These are phyloP conservation scores for Agrilus planipennis DNA, from an alignment of 1,140 invertebrate genomes.

Conservation along the genomic window DNA sequence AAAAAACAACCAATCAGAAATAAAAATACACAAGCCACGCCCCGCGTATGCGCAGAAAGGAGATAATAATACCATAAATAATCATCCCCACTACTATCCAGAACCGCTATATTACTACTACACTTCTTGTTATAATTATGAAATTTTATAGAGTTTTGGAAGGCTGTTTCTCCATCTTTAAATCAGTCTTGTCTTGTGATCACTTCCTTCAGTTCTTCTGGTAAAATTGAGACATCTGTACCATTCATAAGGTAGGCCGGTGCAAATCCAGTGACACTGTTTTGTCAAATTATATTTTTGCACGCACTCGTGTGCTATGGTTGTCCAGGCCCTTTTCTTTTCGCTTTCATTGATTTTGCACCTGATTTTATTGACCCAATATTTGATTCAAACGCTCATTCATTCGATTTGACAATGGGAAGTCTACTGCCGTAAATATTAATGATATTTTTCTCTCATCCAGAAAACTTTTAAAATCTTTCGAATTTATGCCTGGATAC, in stretches of 20 bases:
- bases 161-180: too few relatives aligned
- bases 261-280: constrained; percentile 28
- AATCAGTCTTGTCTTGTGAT: too few relatives aligned
- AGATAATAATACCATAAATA: too few relatives aligned
- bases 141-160: too few relatives aligned
- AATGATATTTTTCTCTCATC: constrained; percentile 17
- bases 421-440: constrained; percentile 27
- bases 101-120: too few relatives aligned
- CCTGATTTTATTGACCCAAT: constrained; percentile 28
- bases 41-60: too few relatives aligned
- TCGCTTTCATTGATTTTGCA: constrained; percentile 26
- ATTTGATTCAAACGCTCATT: constrained; percentile 28
- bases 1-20: too few relatives aligned
- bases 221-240: too few relatives aligned
- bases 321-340: constrained; percentile 26
- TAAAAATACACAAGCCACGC: too few relatives aligned
- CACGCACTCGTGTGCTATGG: constrained; percentile 27
- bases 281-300: constrained; percentile 30
- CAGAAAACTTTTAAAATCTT: constrained; percentile 21
- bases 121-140: too few relatives aligned
- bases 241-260: constrained; percentile 30
- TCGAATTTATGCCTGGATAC: constrained; percentile 22
- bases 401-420: constrained; percentile 26
- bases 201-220: too few relatives aligned
- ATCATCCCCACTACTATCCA: too few relatives aligned